Base-by-base conservation (phyloP, 2,888 invertebrate genomes). In the Sycophila texana region DNA sequence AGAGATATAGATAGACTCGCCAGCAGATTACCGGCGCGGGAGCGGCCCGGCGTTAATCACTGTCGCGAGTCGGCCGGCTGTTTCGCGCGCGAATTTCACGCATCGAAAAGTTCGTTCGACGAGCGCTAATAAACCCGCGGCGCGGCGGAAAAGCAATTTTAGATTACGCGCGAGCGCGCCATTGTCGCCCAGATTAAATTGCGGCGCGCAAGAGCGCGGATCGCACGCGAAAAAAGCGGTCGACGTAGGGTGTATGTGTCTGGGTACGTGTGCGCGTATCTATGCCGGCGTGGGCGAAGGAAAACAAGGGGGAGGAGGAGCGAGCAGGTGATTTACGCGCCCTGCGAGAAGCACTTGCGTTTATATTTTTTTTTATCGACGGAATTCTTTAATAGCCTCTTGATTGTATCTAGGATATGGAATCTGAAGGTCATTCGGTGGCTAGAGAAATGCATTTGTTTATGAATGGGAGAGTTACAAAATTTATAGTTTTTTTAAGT, bases 151-250 rank as follows among this genome's bases (percentile, higher is more conserved):
- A 81, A 81, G 83, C 83, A 83, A 85, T 86, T 86, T 86, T 82
- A 84, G 82, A 84, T 84, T 83, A 82, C 71, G 66, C 74, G 12
- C 55, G 51, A 75, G 74, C 77, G 77, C 82, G 83, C 82, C 81
- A 84, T 85, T 83, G 83, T 83, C 82, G 75, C 79, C 70, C 39
- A 83, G 83, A 85, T 84, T 84, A 86, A 86, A 86, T 84, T 84
- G 84, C 83, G 82, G 30, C 13, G 16, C 51, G 60, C 10, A 51
- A 30, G 4, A 18, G 10, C 2, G 12, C 5, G 2, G 22, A 14
- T 66, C 51, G 18, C 10, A 14, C 14, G 53, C 16, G 14, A 55
- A 68, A 57, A 57, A 68, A 14, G 30, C 39, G 63, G 18, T 47
- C 39, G 2, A 18, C 5, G 18, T n/a, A 22, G 58, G 60, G 60